Conservation (phyloP, 2,797 vertebrate species). For the Poeciliopsis infans region DNA sequence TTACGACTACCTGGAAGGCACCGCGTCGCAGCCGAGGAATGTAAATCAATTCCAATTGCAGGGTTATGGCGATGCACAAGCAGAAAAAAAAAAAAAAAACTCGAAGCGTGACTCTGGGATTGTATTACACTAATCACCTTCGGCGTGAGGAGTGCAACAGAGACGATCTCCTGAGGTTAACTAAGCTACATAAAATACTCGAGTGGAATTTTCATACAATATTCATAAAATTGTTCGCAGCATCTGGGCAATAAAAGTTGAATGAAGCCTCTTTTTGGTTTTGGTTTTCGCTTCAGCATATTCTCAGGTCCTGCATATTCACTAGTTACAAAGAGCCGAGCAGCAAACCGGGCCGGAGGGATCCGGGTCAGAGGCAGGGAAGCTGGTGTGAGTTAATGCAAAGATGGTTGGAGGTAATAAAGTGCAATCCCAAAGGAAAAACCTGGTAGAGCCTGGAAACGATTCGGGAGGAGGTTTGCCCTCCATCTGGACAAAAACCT, state of each 20-base stretch:
- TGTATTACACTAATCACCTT: constrained; percentile 42
- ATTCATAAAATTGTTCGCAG: constrained; percentile 49
- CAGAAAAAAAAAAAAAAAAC: constrained; percentile 10
- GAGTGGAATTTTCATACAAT: constrained; percentile 53
- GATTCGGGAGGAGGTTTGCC: background rate
- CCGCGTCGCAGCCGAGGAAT: constrained; percentile 29
- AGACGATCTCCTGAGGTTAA: constrained; percentile 38
- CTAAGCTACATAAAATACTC: constrained; percentile 47
- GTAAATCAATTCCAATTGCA: constrained; percentile 73
- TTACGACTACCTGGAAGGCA: constrained; percentile 65
- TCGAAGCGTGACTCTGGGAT: constrained; percentile 24
- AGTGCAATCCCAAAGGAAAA: background rate
- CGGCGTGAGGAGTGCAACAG: constrained; percentile 23
- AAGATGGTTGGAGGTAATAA: background rate
- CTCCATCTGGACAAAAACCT: background rate
- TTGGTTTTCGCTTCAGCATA: constrained; percentile 83
- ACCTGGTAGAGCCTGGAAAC: background rate
- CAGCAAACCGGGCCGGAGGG: background rate
- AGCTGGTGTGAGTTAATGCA: background rate
- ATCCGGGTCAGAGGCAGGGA: background rate
- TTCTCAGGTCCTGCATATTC: constrained; percentile 91
- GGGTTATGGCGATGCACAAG: constrained; percentile 45
- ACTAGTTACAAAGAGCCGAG: constrained; percentile 95
- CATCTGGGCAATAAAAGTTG: constrained; percentile 40
- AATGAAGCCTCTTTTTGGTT: constrained; percentile 20